These are phyloP conservation scores for Heterodera schachtii DNA, from an alignment of 1,140 invertebrate species.

Conservation along the genomic window DNA sequence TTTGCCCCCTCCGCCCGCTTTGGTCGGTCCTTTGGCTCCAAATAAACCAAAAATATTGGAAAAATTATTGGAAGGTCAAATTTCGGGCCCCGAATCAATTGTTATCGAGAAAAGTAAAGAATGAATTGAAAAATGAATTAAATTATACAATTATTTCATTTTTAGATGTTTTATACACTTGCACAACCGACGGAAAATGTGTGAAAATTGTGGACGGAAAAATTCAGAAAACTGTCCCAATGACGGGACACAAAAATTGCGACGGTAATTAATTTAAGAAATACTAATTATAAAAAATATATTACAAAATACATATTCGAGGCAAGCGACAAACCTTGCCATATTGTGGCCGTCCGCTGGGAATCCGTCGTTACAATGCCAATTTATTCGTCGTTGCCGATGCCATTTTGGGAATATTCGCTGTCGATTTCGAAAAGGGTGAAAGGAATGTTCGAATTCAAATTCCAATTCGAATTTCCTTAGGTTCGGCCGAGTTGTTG, in stretches of 20 bases:
- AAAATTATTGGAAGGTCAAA: constrained; percentile 23
- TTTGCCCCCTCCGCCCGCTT: constrained; percentile 20
- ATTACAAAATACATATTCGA: constrained; percentile 25
- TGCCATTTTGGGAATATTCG: constrained; percentile 22
- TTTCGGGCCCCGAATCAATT: constrained; percentile 20
- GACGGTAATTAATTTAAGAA: constrained; percentile 17
- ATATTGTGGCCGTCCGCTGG: constrained; percentile 36
- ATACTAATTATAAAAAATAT: neutral
- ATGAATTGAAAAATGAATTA: neutral
- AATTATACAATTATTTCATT: neutral
- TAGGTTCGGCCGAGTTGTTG: constrained; percentile 34
- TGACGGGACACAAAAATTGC: constrained; percentile 35
- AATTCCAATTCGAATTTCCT: neutral
- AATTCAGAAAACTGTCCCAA: constrained; percentile 29
- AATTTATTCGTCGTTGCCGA: constrained; percentile 34
- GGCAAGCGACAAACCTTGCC: constrained; percentile 10
- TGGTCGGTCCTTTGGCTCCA: constrained; percentile 18
- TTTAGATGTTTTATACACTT: constrained; percentile 34
- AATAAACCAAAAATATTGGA: constrained; percentile 28
- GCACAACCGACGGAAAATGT: constrained; percentile 30
- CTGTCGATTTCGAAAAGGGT: constrained; percentile 45
- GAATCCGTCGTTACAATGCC: constrained; percentile 29
- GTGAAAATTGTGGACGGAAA: constrained; percentile 40
- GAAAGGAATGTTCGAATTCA: neutral
- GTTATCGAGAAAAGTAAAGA: constrained; percentile 25